A percentile compares a stretch with the other conserved stretches of the same genome.
Evolutionary conservation across 2,888 invertebrate genomes (phyloP).

Genomic region (Trichogramma evanescens): DNA sequence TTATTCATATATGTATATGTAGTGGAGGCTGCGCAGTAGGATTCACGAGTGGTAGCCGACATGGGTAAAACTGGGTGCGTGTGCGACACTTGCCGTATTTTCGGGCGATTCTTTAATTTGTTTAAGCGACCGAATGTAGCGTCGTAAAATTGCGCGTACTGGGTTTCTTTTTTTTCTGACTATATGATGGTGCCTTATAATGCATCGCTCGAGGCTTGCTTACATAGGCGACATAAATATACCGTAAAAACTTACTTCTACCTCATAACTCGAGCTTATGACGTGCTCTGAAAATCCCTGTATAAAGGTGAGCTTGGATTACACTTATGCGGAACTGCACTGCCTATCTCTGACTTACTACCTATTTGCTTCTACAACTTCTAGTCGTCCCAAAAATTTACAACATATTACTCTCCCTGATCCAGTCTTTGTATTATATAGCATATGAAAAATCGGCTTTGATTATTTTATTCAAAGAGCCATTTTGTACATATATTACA

Average conservation of each 20-base stretch:
- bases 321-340: slow-evolving; percentile 1
- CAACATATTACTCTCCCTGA: too few species aligned
- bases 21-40: slow-evolving; percentile 31
- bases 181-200: slow-evolving; percentile 22
- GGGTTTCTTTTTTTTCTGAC: slow-evolving; percentile 19
- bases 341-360: slow-evolving; percentile 2
- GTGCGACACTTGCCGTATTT: slow-evolving; percentile 33
- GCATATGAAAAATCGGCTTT: too few species aligned
- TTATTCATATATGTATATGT: too few species aligned
- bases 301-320: slow-evolving; percentile 13
- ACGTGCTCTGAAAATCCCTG: slow-evolving; percentile 21
- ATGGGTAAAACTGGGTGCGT: slow-evolving; percentile 18
- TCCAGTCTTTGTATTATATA: too few species aligned
- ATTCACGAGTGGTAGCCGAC: slow-evolving; percentile 35
- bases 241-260: slow-evolving; percentile 42
- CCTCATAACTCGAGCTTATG: slow-evolving; percentile 38
- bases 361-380: background rate
- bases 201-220: slow-evolving; percentile 26
- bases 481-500: too few species aligned
- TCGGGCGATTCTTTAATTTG: slow-evolving; percentile 45
- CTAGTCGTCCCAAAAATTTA: too few species aligned
- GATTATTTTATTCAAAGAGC: too few species aligned
- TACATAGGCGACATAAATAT: slow-evolving; percentile 40
- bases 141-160: slow-evolving; percentile 20
- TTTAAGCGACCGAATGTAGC: slow-evolving; percentile 35